phyloP scores from a whole-genome alignment of 2,797 vertebrate genomes.

The Premnoplex brunnescens region DNA sequence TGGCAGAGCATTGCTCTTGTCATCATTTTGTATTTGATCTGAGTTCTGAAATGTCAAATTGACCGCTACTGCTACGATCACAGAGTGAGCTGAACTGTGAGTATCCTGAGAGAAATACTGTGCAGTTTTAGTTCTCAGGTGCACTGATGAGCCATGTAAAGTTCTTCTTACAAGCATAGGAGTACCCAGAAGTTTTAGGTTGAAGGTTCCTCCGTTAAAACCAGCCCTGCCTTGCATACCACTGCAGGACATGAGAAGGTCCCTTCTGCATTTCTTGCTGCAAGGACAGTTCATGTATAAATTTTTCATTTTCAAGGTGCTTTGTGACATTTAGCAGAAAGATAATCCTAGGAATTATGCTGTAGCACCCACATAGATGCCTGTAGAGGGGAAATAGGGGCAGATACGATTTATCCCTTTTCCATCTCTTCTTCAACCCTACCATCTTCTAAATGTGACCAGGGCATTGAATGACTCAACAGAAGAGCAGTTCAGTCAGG shows the following conservation, averaged over 20 bases:
- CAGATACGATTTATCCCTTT: background rate
- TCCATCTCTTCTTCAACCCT: background rate
- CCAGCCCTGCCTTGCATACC: background rate
- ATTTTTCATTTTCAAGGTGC: background rate
- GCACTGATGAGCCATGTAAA: background rate
- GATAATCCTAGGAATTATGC: background rate
- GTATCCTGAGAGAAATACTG: background rate
- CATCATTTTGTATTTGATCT: background rate
- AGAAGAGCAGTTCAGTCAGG: background rate
- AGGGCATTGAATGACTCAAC: background rate
- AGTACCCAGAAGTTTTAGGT: background rate
- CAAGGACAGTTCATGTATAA: background rate
- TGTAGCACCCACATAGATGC: background rate
- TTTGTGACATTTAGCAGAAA: background rate
- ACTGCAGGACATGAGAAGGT: background rate
- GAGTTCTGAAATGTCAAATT: background rate
- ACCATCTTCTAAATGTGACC: background rate
- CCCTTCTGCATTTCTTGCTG: background rate
- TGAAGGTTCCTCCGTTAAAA: background rate
- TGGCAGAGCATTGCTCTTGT: background rate
- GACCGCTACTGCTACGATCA: background rate
- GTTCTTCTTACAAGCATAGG: background rate
- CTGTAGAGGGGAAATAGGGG: background rate
- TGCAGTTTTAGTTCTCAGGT: background rate
- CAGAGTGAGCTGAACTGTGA: background rate